Evolutionary conservation across 2,113 vertebrate genomes (phyloP).

Genomic region (Smithornis capensis): DNA sequence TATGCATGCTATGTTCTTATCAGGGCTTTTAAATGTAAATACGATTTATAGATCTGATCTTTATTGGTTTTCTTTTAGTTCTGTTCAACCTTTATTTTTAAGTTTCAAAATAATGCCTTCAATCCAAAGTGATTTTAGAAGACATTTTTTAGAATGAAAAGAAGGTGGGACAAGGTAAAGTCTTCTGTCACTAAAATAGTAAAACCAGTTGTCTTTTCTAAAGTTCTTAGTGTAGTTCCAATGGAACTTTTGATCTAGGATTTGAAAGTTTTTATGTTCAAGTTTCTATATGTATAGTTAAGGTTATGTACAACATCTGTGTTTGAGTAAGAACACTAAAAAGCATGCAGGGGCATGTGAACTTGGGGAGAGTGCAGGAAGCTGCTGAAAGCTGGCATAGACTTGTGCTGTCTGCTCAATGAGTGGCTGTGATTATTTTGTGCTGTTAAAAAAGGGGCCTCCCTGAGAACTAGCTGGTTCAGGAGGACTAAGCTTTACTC

Average conservation of each 20-base stretch:
- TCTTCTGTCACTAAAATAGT: not conserved
- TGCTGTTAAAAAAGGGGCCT: not conserved
- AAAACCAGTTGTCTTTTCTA: not conserved
- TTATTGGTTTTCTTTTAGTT: not conserved
- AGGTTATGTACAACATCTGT: not conserved
- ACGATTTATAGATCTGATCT: not conserved
- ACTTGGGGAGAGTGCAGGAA: not conserved
- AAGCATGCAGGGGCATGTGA: not conserved
- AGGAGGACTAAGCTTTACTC: not conserved
- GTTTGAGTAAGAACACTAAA: not conserved
- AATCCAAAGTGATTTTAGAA: not conserved
- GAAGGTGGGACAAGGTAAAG: not conserved
- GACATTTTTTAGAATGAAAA: not conserved
- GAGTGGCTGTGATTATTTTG: not conserved
- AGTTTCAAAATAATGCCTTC: not conserved
- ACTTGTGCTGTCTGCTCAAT: not conserved
- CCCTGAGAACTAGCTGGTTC: not conserved
- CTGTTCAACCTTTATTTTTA: not conserved
- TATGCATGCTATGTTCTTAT: not conserved
- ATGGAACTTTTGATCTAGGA: not conserved
- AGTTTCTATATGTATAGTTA: not conserved
- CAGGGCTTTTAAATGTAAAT: not conserved
- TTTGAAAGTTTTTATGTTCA: not conserved
- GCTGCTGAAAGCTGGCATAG: not conserved
- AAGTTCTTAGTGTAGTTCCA: not conserved